phyloP scores from a whole-genome alignment of 2,888 invertebrate genomes.

The Diaperis boleti region DNA sequence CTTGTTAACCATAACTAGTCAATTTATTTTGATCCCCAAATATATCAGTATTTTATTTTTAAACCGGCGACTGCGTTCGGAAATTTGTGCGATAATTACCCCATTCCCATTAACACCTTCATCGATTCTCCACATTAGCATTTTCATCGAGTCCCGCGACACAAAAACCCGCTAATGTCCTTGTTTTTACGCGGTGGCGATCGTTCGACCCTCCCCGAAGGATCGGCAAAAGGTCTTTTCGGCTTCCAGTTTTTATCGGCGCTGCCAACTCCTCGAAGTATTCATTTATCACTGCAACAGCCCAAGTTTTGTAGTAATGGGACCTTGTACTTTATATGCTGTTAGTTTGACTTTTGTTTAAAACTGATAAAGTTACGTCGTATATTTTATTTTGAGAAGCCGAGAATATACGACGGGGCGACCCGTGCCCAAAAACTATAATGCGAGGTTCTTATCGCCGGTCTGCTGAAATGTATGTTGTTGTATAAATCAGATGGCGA shows the following conservation, averaged over 20 bases:
- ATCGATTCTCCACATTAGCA: conserved; percentile 54
- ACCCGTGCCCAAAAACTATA: conserved; percentile 16
- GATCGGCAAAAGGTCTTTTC: conserved; percentile 55
- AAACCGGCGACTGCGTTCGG: too few species aligned
- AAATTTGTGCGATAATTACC: too few species aligned
- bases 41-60: too few species aligned
- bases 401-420: conserved; percentile 12
- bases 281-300: conserved; percentile 61
- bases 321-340: conserved; percentile 44
- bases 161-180: conserved; percentile 55
- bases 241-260: conserved; percentile 57
- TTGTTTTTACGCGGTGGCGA: conserved; percentile 51
- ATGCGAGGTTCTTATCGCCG: conserved; percentile 10
- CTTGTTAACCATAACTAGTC: too few species aligned
- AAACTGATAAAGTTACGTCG: conserved; percentile 40
- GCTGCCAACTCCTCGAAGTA: conserved; percentile 55
- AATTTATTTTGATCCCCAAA: too few species aligned
- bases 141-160: conserved; percentile 46
- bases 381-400: conserved; percentile 32
- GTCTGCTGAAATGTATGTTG: conserved; percentile 13
- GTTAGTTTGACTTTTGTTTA: conserved; percentile 45
- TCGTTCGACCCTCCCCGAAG: conserved; percentile 52
- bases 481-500: conserved; percentile 4
- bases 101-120: too few species aligned
- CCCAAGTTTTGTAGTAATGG: conserved; percentile 52